Base-by-base conservation (phyloP, 2,113 vertebrate species). In the Gadus chalcogrammus region DNA sequence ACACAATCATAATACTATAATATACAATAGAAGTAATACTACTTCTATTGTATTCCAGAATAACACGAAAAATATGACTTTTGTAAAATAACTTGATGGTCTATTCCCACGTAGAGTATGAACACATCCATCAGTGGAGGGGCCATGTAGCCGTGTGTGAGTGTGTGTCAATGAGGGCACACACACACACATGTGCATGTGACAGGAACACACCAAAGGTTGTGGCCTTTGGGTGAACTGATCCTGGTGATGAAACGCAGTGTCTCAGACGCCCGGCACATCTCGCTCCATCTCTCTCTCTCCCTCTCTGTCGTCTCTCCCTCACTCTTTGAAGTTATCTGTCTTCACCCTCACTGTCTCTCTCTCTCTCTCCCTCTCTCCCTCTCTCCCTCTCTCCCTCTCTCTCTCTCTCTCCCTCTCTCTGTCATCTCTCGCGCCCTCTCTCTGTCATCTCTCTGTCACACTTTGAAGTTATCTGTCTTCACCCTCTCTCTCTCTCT, bases 281-380 rank as follows among this genome's bases (percentile, higher is more conserved):
- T 53, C 48, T 28, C n/a, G 4, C 65, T 48, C 31, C 31, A 35
- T 35, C 31, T 35, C 31, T 35, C 31, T 31, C 20, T 18, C 18
- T 65, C 15, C 8, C 64, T 65, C 35, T 18, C 35, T 42, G 15
- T 60, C 53, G 53, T 16, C 48, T 67, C 35, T 42, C 31, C 38
- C 64, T 38, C 35, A 35, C 35, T 65, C 4, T 65, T 35, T 35
- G 31, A 35, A 35, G 31, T 16, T 18, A 20, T 55, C 42, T 16
- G 18, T 48, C 13, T 35, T 35, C 48, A 20, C 13, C 20, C 55
- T 72, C 74, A 18, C 4, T 69, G 27, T 11, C 2, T 69, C 38
- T 15, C 59, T 38, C 24, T 64, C 69, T 56, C 66, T 71, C 69
- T 18, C 31, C 61, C 69, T 69, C 65, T 70, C 31, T 72, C 61